Evolutionary conservation across 2,888 invertebrate species (phyloP).

Genomic region (Hirtodrosophila alboralis): DNA sequence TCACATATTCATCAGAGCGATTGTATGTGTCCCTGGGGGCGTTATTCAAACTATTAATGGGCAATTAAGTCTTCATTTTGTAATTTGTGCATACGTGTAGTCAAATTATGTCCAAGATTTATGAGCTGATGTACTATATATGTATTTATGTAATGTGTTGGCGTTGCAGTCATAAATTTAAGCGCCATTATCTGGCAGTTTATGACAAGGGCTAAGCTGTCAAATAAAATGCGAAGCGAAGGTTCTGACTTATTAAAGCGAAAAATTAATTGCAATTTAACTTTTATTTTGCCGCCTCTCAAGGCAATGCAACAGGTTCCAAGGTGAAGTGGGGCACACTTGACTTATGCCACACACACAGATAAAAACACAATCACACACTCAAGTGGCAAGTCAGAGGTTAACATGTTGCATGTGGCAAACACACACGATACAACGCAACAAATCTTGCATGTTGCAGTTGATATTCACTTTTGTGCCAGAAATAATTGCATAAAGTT

Average conservation of each 20-base stretch:
- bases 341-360: constrained; percentile 22
- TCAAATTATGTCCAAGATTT: constrained; percentile 68
- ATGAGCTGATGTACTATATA: constrained; percentile 40
- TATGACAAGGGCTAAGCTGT: constrained; percentile 52
- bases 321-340: constrained; percentile 67
- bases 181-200: constrained; percentile 53
- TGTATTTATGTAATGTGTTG: constrained; percentile 10
- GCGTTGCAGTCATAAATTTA: constrained; percentile 48
- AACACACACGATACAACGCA: constrained; percentile 30
- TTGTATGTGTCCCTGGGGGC: constrained; percentile 32
- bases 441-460: no score
- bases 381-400: constrained; percentile 47
- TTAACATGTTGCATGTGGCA: constrained; percentile 68
- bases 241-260: constrained; percentile 46
- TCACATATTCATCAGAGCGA: constrained; percentile 4
- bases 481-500: constrained; percentile 64
- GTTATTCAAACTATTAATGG: constrained; percentile 69
- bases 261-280: constrained; percentile 63
- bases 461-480: constrained; percentile 51
- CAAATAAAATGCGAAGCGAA: constrained; percentile 40
- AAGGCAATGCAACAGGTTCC: constrained; percentile 68
- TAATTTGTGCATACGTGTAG: constrained; percentile 64
- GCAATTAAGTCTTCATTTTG: constrained; percentile 72
- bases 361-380: constrained; percentile 14
- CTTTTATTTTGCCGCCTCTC: constrained; percentile 17